These are phyloP conservation scores for Cavia aperea DNA, from an alignment of 2,113 vertebrate species.

Conservation along the genomic window DNA sequence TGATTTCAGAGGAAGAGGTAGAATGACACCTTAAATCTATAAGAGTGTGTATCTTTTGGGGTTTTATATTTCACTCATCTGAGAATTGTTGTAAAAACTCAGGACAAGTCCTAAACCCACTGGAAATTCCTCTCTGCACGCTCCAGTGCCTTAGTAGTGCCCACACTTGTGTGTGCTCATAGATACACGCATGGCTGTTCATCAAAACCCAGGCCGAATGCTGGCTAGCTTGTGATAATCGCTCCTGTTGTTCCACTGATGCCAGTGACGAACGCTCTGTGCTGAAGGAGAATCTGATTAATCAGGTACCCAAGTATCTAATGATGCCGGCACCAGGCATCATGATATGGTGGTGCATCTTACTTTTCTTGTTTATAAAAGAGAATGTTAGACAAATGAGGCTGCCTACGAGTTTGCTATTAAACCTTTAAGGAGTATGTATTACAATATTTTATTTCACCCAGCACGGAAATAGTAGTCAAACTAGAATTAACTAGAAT, in stretches of 20 bases:
- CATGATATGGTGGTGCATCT: rapidly evolving
- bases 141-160: neutral
- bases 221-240: neutral
- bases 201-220: neutral
- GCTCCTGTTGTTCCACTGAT: neutral
- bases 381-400: neutral
- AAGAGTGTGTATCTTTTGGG: neutral
- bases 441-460: conserved; percentile 23
- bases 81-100: neutral
- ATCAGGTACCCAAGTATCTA: neutral
- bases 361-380: neutral
- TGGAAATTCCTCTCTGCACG: neutral
- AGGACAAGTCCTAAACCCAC: neutral
- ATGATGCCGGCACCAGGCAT: neutral
- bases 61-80: neutral
- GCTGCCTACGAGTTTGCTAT: neutral
- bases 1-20: neutral
- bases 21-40: neutral
- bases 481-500: conserved; percentile 31
- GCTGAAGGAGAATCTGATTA: neutral
- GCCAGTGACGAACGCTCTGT: neutral
- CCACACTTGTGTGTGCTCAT: rapidly evolving
- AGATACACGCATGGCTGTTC: neutral
- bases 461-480: neutral
- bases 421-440: neutral